A percentile compares a stretch with the other conserved stretches of the same genome.
Conservation (phyloP, 2,797 vertebrate species). For the Luscinia luscinia region DNA sequence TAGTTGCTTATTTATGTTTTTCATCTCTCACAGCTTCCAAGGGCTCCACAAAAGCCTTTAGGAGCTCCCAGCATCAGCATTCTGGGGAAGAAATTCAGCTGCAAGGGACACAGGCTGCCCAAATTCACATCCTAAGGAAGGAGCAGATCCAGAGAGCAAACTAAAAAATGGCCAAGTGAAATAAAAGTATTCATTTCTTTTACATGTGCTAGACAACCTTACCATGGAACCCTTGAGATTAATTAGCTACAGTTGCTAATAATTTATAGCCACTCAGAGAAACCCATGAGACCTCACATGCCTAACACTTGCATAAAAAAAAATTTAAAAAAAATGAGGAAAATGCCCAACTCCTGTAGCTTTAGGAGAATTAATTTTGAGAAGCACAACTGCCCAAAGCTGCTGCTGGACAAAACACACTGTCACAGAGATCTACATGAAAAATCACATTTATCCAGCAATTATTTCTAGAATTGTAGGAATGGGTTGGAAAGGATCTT, state of each 20-base stretch:
- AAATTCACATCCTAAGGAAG: not conserved
- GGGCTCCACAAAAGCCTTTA: not conserved
- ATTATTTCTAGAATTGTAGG: not conserved
- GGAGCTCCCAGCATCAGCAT: not conserved
- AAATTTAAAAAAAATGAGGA: not conserved
- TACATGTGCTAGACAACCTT: not conserved
- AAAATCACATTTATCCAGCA: not conserved
- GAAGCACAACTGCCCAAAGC: not conserved
- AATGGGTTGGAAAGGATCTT: not conserved
- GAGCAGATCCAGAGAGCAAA: not conserved
- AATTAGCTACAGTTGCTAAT: conserved; percentile 27
- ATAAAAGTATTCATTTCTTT: not conserved
- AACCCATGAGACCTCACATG: not conserved
- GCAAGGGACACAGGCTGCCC: not conserved
- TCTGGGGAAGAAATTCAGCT: not conserved
- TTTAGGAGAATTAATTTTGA: not conserved
- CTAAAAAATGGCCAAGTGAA: not conserved
- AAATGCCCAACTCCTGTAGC: not conserved
- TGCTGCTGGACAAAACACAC: not conserved
- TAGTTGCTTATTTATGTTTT: not conserved
- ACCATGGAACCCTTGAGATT: not conserved
- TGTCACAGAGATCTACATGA: not conserved
- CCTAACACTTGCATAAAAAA: not conserved
- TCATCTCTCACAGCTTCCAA: not conserved
- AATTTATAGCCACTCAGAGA: not conserved